Evolutionary conservation across 2,113 vertebrate species (phyloP).

Genomic region (Tachysurus fulvidraco): DNA sequence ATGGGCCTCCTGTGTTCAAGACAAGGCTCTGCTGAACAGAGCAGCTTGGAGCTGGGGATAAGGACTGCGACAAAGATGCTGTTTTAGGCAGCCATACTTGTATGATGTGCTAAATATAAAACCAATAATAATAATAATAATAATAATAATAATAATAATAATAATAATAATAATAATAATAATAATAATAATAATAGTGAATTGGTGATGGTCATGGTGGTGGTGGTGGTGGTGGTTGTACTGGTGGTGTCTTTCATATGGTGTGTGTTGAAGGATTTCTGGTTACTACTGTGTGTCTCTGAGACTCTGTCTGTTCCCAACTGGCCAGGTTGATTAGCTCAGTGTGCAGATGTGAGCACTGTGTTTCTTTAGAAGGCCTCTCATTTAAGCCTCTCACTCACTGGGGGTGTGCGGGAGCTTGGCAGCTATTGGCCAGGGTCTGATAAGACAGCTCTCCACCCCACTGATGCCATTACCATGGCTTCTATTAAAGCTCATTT

Average conservation of each 20-base stretch:
- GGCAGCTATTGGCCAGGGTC: conserved; percentile 34
- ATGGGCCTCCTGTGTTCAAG: conserved; percentile 51
- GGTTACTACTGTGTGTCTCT: not conserved
- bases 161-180: conserved; percentile 11
- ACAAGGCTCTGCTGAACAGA: not conserved
- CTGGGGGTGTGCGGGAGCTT: conserved; percentile 32
- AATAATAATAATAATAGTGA: not conserved
- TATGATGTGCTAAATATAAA: not conserved
- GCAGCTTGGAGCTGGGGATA: not conserved
- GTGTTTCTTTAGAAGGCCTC: conserved; percentile 43
- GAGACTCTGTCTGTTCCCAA: conserved; percentile 1
- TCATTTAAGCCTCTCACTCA: conserved; percentile 32
- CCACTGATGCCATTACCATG: conserved; percentile 47
- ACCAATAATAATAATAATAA: too few species aligned
- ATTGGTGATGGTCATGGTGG: not conserved
- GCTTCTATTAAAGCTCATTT: conserved; percentile 50
- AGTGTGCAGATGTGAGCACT: conserved; percentile 43
- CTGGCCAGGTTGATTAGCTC: conserved; percentile 44
- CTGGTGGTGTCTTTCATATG: not conserved
- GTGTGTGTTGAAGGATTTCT: not conserved
- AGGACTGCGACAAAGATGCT: not conserved
- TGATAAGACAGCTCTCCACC: conserved; percentile 43
- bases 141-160: not conserved
- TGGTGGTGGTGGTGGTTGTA: not conserved
- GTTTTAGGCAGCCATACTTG: not conserved